These are phyloP conservation scores for Clarias laeviceps DNA, from an alignment of 2,797 vertebrate genomes.

Conservation along the genomic window DNA sequence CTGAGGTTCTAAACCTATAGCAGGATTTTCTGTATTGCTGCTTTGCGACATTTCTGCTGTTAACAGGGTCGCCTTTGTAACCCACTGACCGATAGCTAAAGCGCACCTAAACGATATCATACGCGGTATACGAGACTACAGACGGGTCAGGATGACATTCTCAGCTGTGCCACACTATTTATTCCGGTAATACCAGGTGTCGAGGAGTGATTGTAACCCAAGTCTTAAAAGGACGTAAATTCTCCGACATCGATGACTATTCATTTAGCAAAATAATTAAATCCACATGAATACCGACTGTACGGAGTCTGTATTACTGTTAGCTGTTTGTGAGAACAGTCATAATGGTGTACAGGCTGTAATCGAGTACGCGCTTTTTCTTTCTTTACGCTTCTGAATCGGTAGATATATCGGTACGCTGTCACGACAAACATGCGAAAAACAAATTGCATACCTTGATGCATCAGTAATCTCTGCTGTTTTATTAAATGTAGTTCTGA, in stretches of 20 bases:
- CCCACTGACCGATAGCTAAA: background rate
- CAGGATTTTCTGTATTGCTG: background rate
- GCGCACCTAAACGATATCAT: background rate
- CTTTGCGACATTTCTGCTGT: background rate
- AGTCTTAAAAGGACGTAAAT: no score
- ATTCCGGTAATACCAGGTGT: background rate
- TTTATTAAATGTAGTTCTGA: background rate
- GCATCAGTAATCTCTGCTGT: background rate
- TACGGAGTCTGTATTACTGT: background rate
- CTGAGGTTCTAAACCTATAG: background rate
- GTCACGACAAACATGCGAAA: background rate
- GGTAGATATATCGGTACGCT: background rate
- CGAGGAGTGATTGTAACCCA: background rate
- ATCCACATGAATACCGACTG: background rate
- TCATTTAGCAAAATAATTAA: background rate
- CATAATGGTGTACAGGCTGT: background rate
- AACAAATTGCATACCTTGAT: background rate
- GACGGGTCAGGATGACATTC: constrained; percentile 5
- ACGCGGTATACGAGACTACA: background rate
- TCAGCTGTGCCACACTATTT: background rate
- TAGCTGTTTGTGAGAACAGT: background rate
- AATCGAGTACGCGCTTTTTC: background rate
- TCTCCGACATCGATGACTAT: background rate
- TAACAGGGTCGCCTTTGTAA: background rate
- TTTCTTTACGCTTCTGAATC: background rate